phyloP scores from a whole-genome alignment of 2,888 invertebrate species.

The Synergus gifuensis region DNA sequence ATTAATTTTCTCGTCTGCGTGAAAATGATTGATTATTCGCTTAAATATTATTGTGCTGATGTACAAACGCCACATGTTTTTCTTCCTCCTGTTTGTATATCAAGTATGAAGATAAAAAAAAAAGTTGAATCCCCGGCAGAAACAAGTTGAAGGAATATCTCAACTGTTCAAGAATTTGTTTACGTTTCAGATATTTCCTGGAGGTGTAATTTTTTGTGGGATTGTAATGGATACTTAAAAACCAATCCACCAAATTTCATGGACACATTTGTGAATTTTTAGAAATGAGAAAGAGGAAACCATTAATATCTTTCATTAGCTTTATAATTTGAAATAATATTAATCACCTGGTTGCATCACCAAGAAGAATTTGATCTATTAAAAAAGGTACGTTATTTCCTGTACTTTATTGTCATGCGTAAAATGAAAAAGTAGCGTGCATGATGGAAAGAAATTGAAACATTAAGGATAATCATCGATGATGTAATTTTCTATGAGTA shows the following conservation, averaged over 20 bases:
- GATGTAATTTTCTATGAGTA: not conserved
- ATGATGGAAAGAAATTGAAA: slow-evolving; percentile 2
- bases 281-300: not conserved
- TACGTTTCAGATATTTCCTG: not conserved
- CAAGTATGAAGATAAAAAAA: not conserved
- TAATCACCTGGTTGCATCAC: not conserved
- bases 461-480: not conserved
- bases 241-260: not conserved
- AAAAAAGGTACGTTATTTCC: not conserved
- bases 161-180: not conserved
- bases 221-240: slow-evolving; percentile 13
- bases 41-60: slow-evolving; percentile 30
- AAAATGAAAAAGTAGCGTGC: slow-evolving; percentile 2
- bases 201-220: not conserved
- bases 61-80: slow-evolving; percentile 15
- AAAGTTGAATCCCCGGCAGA: not conserved
- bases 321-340: not conserved
- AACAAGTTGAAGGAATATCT: not conserved
- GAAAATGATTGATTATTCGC: slow-evolving; percentile 23
- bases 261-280: not conserved
- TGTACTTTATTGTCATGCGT: not conserved
- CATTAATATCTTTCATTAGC: not conserved
- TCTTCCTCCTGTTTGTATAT: not conserved
- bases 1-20: slow-evolving; percentile 28
- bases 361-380: slow-evolving; percentile 1